Base-by-base conservation (phyloP, 2,797 vertebrate genomes). In the Sebastes ruberrimus region DNA sequence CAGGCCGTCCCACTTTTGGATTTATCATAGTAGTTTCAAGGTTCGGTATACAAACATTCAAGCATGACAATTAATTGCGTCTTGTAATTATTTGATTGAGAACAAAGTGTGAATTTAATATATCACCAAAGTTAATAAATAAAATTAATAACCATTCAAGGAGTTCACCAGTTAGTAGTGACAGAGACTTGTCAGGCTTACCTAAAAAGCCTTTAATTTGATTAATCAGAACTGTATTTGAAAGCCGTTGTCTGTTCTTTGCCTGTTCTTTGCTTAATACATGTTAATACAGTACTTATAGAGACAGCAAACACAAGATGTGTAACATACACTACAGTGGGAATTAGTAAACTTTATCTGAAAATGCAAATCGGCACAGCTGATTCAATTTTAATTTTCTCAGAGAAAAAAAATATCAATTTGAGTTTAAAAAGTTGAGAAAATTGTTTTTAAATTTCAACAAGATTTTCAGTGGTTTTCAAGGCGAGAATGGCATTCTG, bases 401-500 rank as follows among this genome's bases (percentile, higher is more conserved):
- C 13, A 7, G 0, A 27, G 1, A 10, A 27, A 59, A 16, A 49
- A 30, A 52, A 4, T 1, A 20, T 64, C 16, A 30, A 10, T 35
- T n/a, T n/a, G 28, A 74, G 16, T 46, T 46, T 46, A 46, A 56
- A 46, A 62, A 66, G 5, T 38, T 25, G 4, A 20, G 1, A 32
- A 25, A 28, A 8, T 16, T 71, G 27, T 60, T 71, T 55, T 63
- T 13, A 67, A 78, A 59, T 42, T 46, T 46, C 42, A 18, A 18
- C 16, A 6, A 22, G 72, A 59, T 20, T 38, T 72, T 66, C 1
- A n/a, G n/a, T 68, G 2, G 10, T 52, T 78, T 76, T 81, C 70
- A 87, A 86, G 75, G 71, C 78, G 61, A 83, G 38, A 74, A 68
- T 73, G 55, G 25, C 32, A 72, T 82, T 80, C 59, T 83, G 60